phyloP scores from a whole-genome alignment of 2,113 vertebrate species.

The Orthonyx spaldingii region DNA sequence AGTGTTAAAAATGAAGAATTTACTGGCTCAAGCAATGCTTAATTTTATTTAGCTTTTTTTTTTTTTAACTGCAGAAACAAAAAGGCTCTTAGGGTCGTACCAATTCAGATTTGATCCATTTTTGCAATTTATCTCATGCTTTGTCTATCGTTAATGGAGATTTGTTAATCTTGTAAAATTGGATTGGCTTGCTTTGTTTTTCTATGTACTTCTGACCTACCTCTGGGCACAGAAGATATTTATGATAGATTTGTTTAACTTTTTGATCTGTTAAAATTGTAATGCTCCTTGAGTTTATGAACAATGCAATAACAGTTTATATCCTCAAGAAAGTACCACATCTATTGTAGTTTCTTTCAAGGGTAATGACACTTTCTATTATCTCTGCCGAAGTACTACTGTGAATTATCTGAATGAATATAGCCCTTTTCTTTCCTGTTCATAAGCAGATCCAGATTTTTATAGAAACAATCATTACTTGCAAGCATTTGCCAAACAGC shows the following conservation, averaged over 20 bases:
- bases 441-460: neutral
- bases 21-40: neutral
- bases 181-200: neutral
- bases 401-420: neutral
- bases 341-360: neutral
- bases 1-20: neutral
- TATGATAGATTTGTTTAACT: neutral
- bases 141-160: neutral
- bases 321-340: neutral
- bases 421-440: neutral
- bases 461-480: neutral
- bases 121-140: neutral
- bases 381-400: neutral
- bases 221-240: neutral
- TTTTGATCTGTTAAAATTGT: neutral
- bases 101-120: neutral
- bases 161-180: neutral
- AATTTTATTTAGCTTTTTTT: neutral
- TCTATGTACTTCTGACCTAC: neutral
- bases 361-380: neutral
- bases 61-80: neutral
- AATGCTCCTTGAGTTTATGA: neutral
- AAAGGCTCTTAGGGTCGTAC: fast-evolving
- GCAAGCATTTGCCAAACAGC: neutral
- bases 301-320: neutral